Evolutionary conservation across 2,113 vertebrate species (phyloP), one percentile per base, ranked within the genome.

Genomic region (Penelope pileata): DNA sequence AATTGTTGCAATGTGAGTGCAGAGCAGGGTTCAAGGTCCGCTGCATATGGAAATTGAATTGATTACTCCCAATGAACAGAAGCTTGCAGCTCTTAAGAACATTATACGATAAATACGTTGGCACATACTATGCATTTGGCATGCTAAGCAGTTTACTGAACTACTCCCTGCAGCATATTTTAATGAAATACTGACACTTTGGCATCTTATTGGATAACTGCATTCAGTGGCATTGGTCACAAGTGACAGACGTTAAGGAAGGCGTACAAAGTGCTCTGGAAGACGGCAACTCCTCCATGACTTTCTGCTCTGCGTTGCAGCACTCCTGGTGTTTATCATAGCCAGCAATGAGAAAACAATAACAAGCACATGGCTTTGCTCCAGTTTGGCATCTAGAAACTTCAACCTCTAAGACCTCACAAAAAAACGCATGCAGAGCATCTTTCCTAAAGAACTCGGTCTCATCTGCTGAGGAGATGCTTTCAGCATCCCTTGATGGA

Each of bases 151-250:
- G 92, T 94, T 94, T 70, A 91, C 63, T 75, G 72, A 96, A 67
- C 84, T 97, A 90, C 92, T 92, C 86, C 64, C 62, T 83, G 56
- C 56, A 92, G 89, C 91, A 81, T 79, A 88, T 94, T 97, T 96
- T 96, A 96, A 97, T 93, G 85, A 96, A 97, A 97, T 88, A 68
- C 90, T 96, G 87, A 93, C 91, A 89, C 80, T 91, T 96, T 88
- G 96, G 93, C 97, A 86, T 90, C 82, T 93, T 72, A 86, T 82
- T 93, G 90, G 91, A 86, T 96, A 97, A 94, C 72, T 91, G 64
- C 77, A 70, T 95, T 93, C 76, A 40, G 51, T 72, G 86, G 17
- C 94, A 81, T 80, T 86, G 95, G 96, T 95, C 96, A 95, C 85
- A 78, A 96, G 54, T 91, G 90, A 93, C 75, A 83, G 77, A 53